Evolutionary conservation across 1,140 invertebrate genomes (phyloP), one percentile per base, ranked within the genome.

Genomic region (Diorhabda carinulata): DNA sequence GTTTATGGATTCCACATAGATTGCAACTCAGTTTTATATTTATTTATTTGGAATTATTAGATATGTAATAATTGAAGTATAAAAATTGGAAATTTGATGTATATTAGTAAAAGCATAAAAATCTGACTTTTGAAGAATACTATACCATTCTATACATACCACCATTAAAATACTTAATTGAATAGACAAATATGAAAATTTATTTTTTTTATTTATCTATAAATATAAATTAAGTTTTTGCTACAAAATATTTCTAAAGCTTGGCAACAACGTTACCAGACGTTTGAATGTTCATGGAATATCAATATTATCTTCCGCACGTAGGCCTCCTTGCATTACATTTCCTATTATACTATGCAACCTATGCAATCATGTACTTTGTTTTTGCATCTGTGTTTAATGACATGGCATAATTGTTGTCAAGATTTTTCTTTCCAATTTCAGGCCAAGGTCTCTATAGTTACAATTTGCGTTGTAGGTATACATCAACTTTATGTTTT

Each of bases 221-320:
- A 10, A 7, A n/a, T n/a, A 56, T 56, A 6, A 56, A n/a, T 7
- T 56, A 56, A 6, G 1, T 7, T 56, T 7, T 7, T 56, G 6
- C 6, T 6, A 56, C 6, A n/a, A 56, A 56, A n/a, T 56, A 56
- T 56, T 56, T 6, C 52, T 1, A 7, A 56, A 7, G 52, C 6
- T n/a, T 6, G 52, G 52, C 6, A 56, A 56, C n/a, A 56, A 2
- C 6, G 6, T n/a, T 2, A n/a, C 6, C 52, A 56, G n/a, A n/a
- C 8, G 58, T 60, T 41, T 41, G 5, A 60, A 10, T 45, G 41
- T 3, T 8, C 43, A 7, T 43, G 10, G 66, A 62, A 8, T 71
- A 75, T 75, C 75, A 72, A 76, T 67, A 76, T 66, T 74, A 68
- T 71, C 59, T 76, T 76, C 75, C 67, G 67, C 75, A 72, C 75